phyloP scores from a whole-genome alignment of 2,888 invertebrate species.

The Ophion costatus region DNA sequence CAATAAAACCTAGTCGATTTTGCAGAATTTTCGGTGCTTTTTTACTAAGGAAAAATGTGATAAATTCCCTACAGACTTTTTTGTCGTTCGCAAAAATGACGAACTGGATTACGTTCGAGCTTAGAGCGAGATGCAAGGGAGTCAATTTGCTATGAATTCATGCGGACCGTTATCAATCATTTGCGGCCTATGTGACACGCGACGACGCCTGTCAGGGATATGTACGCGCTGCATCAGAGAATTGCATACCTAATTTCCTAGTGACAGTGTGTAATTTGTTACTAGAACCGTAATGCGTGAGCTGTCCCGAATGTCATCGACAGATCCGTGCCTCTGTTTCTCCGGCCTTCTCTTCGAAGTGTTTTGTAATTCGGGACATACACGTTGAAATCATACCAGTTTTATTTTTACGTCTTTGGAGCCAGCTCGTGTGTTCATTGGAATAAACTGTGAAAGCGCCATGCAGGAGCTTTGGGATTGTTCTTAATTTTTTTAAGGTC shows the following conservation, averaged over 20 bases:
- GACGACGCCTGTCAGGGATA: constrained; percentile 16
- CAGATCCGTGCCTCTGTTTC: neutral
- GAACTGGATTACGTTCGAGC: neutral
- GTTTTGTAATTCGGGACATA: neutral
- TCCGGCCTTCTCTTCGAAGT: neutral
- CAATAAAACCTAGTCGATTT: neutral
- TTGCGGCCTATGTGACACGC: constrained; percentile 45
- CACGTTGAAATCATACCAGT: neutral
- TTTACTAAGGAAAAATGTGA: neutral
- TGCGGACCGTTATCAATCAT: constrained; percentile 53
- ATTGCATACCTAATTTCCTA: constrained; percentile 7
- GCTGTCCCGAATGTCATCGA: neutral
- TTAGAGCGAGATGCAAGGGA: constrained; percentile 3
- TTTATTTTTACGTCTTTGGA: neutral
- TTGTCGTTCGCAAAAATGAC: neutral
- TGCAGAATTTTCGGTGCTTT: neutral
- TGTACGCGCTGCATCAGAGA: constrained; percentile 3
- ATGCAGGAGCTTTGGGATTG: no score
- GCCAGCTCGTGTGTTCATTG: no score
- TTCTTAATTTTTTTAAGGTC: no score
- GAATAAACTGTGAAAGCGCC: no score
- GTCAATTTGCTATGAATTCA: constrained; percentile 52
- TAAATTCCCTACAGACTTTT: neutral
- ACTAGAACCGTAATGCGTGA: neutral
- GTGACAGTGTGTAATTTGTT: constrained; percentile 8